Evolutionary conservation across 1,140 invertebrate genomes (phyloP).

Genomic region (Protaetia brevitarsis): DNA sequence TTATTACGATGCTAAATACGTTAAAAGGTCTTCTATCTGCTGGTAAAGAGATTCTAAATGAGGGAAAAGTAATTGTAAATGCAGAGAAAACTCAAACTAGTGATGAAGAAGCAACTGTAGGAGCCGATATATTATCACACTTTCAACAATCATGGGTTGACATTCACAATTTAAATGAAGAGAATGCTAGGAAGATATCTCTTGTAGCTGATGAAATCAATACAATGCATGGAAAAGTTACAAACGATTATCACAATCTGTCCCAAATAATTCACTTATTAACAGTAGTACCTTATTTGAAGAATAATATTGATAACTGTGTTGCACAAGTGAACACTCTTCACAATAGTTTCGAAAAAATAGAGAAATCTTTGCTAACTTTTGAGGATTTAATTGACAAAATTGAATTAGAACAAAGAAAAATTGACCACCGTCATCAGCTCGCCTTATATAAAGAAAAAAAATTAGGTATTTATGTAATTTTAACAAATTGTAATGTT

Average conservation of each 20-base stretch:
- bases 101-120: conserved; percentile 53
- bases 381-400: conserved; percentile 66
- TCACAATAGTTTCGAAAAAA: conserved; percentile 61
- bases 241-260: conserved; percentile 55
- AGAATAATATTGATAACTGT: conserved; percentile 56
- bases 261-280: conserved; percentile 54
- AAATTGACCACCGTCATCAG: conserved; percentile 62
- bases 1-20: conserved; percentile 41
- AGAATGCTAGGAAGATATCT: conserved; percentile 59
- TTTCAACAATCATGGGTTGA: conserved; percentile 66
- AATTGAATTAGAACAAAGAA: conserved; percentile 59
- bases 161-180: conserved; percentile 60
- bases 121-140: conserved; percentile 57
- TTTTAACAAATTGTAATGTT: not conserved
- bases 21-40: conserved; percentile 35
- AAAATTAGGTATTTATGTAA: conserved; percentile 57
- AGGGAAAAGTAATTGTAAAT: conserved; percentile 34
- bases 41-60: conserved; percentile 37
- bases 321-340: conserved; percentile 60
- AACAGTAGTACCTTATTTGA: conserved; percentile 56
- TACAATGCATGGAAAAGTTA: conserved; percentile 54
- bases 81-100: conserved; percentile 27
- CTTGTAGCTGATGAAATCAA: conserved; percentile 57
- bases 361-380: conserved; percentile 58
- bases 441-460: conserved; percentile 63